A percentile compares a stretch with the other conserved stretches of the same genome.
Evolutionary conservation across 1,140 invertebrate species (phyloP).

Genomic region (Ectropis grisescens): DNA sequence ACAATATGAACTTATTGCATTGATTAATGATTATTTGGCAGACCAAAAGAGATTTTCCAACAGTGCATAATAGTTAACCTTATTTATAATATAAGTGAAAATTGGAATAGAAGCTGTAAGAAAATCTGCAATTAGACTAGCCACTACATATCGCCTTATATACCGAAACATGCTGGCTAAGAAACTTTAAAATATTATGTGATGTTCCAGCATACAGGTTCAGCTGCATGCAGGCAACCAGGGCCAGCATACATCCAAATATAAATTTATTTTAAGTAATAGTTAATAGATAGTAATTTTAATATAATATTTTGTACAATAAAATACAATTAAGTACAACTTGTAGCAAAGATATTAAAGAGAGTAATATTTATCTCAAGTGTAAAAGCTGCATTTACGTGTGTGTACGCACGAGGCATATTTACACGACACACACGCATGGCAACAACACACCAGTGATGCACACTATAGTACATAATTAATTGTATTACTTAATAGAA

Average conservation of each 20-base stretch:
- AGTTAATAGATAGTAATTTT: constrained; percentile 69
- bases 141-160: constrained; percentile 58
- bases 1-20: constrained; percentile 67
- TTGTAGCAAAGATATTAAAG: constrained; percentile 73
- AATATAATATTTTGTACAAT: constrained; percentile 73
- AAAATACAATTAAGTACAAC: constrained; percentile 73
- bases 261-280: constrained; percentile 66
- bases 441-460: constrained; percentile 61
- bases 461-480: constrained; percentile 68
- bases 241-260: constrained; percentile 65
- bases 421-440: constrained; percentile 67
- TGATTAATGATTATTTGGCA: constrained; percentile 63
- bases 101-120: constrained; percentile 68
- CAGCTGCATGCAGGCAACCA: constrained; percentile 60
- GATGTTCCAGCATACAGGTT: constrained; percentile 66
- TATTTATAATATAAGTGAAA: constrained; percentile 61
- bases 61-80: constrained; percentile 64
- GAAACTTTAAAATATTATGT: constrained; percentile 59
- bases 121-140: constrained; percentile 70
- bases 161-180: constrained; percentile 67
- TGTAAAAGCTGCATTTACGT: constrained; percentile 68
- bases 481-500: constrained; percentile 66
- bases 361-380: constrained; percentile 70
- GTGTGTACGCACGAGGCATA: constrained; percentile 69
- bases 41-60: constrained; percentile 70